Conservation (phyloP, 1,140 invertebrate species). For the Amyelois transitella region DNA sequence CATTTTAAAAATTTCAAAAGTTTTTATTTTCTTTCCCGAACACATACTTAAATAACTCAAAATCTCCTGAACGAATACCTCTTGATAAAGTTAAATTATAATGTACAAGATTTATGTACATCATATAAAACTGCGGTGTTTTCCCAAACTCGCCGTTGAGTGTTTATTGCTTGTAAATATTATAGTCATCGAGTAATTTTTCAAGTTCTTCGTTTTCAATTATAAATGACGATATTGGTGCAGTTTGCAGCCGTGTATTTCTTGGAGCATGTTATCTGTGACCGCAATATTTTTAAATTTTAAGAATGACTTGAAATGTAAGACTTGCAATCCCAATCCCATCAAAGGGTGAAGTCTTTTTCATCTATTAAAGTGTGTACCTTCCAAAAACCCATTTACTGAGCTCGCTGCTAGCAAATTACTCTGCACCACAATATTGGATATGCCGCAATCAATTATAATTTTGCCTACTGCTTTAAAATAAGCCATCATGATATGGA, state of each 20-base stretch:
- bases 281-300: slow-evolving; percentile 14
- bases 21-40: slow-evolving; percentile 38
- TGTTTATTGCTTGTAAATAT: slow-evolving; percentile 15
- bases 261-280: slow-evolving; percentile 12
- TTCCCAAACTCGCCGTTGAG: slow-evolving; percentile 24
- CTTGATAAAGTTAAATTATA: slow-evolving; percentile 27
- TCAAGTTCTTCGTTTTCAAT: slow-evolving; percentile 20
- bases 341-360: slow-evolving; percentile 65
- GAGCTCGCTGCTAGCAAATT: slow-evolving; percentile 60
- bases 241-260: slow-evolving; percentile 11
- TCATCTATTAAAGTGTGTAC: slow-evolving; percentile 70
- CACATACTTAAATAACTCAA: slow-evolving; percentile 25
- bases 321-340: slow-evolving; percentile 49
- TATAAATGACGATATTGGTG: slow-evolving; percentile 12
- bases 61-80: slow-evolving; percentile 31
- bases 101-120: slow-evolving; percentile 34
- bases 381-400: slow-evolving; percentile 55
- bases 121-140: slow-evolving; percentile 34
- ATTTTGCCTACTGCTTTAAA: slow-evolving; percentile 70
- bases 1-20: no score
- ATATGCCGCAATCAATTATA: slow-evolving; percentile 58
- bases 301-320: slow-evolving; percentile 55
- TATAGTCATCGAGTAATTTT: slow-evolving; percentile 17
- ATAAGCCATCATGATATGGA: slow-evolving; percentile 69
- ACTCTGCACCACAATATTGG: slow-evolving; percentile 53